Evolutionary conservation across 2,888 invertebrate species (phyloP).

Genomic region (Tetragnatha montana): DNA sequence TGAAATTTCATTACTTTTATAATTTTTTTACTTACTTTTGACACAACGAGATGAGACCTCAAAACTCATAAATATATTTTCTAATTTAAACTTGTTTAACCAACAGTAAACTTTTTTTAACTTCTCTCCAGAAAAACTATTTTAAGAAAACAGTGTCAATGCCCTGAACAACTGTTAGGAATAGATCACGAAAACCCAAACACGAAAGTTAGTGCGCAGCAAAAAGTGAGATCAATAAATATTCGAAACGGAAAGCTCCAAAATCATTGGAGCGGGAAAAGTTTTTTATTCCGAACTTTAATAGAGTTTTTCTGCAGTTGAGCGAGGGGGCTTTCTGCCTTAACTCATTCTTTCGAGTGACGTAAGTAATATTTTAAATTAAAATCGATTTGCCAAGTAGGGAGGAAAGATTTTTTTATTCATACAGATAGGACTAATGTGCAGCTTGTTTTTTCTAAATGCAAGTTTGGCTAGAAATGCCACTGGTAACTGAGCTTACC

Average conservation of each 20-base stretch:
- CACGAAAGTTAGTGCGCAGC: background rate
- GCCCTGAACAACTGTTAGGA: background rate
- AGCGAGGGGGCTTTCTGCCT: background rate
- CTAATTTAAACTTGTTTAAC: too few species aligned
- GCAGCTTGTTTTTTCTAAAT: background rate
- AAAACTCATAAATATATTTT: too few species aligned
- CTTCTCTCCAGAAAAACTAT: too few species aligned
- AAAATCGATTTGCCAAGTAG: slow-evolving; percentile 38
- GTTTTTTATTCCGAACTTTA: background rate
- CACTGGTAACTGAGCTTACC: background rate
- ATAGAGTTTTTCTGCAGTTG: background rate
- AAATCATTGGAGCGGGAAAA: background rate
- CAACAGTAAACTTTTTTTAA: too few species aligned
- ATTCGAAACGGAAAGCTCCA: background rate
- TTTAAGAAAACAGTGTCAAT: too few species aligned
- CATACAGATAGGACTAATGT: slow-evolving; percentile 1
- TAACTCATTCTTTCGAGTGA: slow-evolving; percentile 10
- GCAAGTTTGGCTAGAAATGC: background rate
- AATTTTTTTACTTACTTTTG: too few species aligned
- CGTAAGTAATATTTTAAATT: slow-evolving; percentile 32
- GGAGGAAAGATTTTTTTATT: slow-evolving; percentile 13
- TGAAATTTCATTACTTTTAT: too few species aligned
- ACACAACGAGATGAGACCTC: too few species aligned
- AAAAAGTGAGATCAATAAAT: background rate
- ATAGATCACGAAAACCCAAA: background rate